Percentiles rank a stretch among this genome's conserved stretches.
phyloP scores from a whole-genome alignment of 2,888 invertebrate genomes.

The Muschampia plurimacula region DNA sequence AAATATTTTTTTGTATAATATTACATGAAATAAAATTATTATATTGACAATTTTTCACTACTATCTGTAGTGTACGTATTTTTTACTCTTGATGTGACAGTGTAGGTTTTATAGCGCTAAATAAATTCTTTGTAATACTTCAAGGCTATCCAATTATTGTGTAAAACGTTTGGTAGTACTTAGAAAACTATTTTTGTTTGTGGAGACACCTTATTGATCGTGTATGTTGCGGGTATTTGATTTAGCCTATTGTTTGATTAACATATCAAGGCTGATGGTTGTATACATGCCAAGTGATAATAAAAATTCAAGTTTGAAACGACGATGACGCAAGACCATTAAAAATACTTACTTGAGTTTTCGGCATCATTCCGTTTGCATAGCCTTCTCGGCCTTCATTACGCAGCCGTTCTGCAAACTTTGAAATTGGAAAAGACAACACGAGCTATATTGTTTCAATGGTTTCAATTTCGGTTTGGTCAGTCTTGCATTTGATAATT shows the following conservation, averaged over 20 bases:
- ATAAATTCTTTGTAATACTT: conserved; percentile 10
- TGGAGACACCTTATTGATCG: conserved; percentile 76
- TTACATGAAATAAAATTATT: no score
- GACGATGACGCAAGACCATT: conserved; percentile 84
- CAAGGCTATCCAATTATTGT: conserved; percentile 35
- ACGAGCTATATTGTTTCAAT: conserved; percentile 82
- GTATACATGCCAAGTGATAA: conserved; percentile 83
- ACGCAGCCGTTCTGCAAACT: conserved; percentile 84
- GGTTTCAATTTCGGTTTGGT: conserved; percentile 81
- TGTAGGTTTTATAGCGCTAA: conserved; percentile 19
- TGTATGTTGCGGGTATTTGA: conserved; percentile 75
- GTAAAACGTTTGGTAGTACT: conserved; percentile 49
- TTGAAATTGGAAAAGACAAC: conserved; percentile 83
- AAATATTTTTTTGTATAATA: no score
- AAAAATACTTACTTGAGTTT: conserved; percentile 80
- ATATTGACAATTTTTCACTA: no score
- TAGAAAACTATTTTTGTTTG: conserved; percentile 69
- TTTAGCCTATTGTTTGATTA: conserved; percentile 83
- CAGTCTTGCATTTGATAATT: conserved; percentile 84
- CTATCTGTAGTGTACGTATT: not conserved
- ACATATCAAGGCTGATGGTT: conserved; percentile 83
- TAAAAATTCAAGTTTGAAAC: conserved; percentile 85
- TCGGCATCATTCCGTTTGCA: conserved; percentile 83
- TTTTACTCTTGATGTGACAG: not conserved
- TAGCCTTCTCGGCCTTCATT: conserved; percentile 81